Evolutionary conservation across 2,113 vertebrate genomes (phyloP), one percentile per base, ranked within the genome.

Genomic region (Rallus limicola): DNA sequence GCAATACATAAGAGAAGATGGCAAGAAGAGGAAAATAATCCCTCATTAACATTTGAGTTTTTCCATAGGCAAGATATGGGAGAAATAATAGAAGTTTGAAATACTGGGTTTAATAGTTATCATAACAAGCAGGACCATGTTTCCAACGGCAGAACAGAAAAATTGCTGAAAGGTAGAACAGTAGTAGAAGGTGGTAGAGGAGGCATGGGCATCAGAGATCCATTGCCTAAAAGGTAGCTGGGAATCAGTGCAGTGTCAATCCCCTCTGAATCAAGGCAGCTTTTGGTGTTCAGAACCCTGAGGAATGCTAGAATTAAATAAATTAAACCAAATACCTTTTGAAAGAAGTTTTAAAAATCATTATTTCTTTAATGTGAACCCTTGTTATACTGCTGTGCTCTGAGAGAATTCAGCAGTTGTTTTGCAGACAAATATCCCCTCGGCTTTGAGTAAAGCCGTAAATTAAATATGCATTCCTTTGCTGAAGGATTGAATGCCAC

Each of bases 211-310:
- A 31, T 46, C 28, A 44, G 40, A 44, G 16, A 15, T 17, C 26
- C 20, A 0, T 1, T 31, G 20, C 13, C 31, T 44, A 52, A 13
- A 23, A 36, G 6, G 16, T 0, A 31, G 13, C 44, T 52, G 34
- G 25, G 23, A 11, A 59, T 25, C 34, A 86, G 4, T 0, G 3
- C 2, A 33, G 16, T 3, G 11, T 58, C 29, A 29, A 24, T 8
- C 5, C 16, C 13, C 28, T 62, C 68, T 31, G 25, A 63, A n/a
- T 31, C 5, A 13, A 0, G 4, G 25, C 16, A 64, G 69, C 13
- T 23, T 38, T 64, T 15, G 42, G 3, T 16, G 80, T 80, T 46
- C 56, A 80, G 72, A 18, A 60, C 28, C 23, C 34, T 40, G 5
- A 34, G 12, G 3, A 7, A 40, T 40, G 13, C 12, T 11, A 25